These are phyloP conservation scores for Polypedilum vanderplanki DNA, from an alignment of 1,140 invertebrate genomes.

Conservation along the genomic window DNA sequence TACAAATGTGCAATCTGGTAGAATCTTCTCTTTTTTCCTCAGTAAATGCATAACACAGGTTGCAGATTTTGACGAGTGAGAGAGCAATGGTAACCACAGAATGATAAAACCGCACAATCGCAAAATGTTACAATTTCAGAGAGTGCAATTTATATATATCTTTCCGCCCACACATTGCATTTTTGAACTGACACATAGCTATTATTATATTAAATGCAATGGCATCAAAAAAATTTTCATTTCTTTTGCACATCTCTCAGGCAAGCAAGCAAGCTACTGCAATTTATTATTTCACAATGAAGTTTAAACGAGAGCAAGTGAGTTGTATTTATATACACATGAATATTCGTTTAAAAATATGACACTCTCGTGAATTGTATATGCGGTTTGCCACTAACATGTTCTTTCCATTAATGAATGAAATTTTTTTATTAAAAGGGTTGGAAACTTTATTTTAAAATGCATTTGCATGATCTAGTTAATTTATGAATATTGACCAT, in stretches of 20 bases:
- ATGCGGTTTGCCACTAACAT: constrained; percentile 9
- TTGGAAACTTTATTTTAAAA: no score
- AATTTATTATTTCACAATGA: background rate
- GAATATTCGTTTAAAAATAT: background rate
- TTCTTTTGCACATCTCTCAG: background rate
- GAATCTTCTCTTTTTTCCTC: no score
- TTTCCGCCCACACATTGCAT: background rate
- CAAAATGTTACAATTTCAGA: background rate
- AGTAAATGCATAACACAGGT: no score
- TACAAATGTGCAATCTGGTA: no score
- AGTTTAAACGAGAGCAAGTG: background rate
- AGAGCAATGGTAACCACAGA: background rate
- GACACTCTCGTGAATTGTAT: background rate
- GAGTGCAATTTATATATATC: background rate
- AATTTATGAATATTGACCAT: no score
- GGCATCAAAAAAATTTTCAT: background rate
- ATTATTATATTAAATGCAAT: constrained; percentile 9
- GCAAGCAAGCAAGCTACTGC: background rate
- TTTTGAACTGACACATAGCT: background rate
- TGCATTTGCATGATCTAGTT: no score
- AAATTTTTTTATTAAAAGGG: background rate
- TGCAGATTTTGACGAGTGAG: no score
- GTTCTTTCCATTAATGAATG: constrained; percentile 24
- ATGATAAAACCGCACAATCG: background rate
- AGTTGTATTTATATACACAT: no score